Percentiles rank a stretch among this genome's conserved stretches.
phyloP scores from a whole-genome alignment of 2,113 vertebrate genomes.

The Dromiciops gliroides region DNA sequence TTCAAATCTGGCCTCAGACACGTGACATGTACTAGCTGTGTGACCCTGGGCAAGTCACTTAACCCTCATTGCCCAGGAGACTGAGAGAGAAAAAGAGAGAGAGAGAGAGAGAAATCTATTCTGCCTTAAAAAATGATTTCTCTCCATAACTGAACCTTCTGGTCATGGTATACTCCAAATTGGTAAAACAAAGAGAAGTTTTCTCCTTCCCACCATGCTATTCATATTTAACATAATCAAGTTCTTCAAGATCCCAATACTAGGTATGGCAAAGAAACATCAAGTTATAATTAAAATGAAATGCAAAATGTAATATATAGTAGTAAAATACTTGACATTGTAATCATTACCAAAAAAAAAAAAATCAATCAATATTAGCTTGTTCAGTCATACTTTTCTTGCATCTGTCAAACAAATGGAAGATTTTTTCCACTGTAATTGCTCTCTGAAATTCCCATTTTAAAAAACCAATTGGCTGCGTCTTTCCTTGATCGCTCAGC shows the following conservation, averaged over 20 bases:
- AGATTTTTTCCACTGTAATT: neutral
- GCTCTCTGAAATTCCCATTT: constrained; percentile 8
- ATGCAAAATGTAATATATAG: neutral
- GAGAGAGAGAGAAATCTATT: no score
- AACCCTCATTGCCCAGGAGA: no score
- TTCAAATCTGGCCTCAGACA: no score
- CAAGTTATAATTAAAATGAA: neutral
- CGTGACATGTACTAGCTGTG: no score
- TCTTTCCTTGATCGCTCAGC: neutral
- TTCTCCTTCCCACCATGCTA: neutral
- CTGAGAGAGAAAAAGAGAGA: no score
- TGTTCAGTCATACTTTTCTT: neutral
- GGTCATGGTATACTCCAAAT: neutral
- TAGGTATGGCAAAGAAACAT: neutral
- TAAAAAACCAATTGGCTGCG: neutral
- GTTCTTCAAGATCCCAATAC: neutral
- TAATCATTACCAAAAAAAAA: neutral
- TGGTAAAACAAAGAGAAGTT: neutral
- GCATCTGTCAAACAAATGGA: constrained; percentile 18
- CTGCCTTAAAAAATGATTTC: neutral
- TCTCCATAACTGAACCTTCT: neutral
- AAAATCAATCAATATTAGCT: constrained; percentile 22
- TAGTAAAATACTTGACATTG: neutral
- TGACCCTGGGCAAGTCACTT: no score
- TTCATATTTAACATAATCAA: constrained; percentile 14